phyloP scores from a whole-genome alignment of 2,797 vertebrate species.

The Austrolebias charrua region DNA sequence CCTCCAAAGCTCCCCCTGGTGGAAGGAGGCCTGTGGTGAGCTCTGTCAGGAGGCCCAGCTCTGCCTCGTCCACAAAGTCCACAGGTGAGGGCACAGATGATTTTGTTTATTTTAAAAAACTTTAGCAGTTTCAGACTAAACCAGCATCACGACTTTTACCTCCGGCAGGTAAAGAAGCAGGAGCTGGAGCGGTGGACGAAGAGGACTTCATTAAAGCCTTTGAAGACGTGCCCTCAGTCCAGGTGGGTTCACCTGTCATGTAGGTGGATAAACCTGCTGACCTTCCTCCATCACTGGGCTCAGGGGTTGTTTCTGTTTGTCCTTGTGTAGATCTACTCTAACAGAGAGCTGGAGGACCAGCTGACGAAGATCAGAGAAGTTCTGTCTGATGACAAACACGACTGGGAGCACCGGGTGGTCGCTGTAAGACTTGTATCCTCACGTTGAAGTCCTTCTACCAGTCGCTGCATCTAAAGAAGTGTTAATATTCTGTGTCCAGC shows the following conservation, averaged over 20 bases:
- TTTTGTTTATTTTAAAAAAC: too few species aligned
- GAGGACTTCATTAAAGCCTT: slow-evolving; percentile 97
- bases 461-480: background rate
- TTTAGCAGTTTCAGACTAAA: too few species aligned
- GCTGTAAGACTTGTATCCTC: slow-evolving; percentile 83
- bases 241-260: slow-evolving; percentile 63
- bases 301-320: too few species aligned
- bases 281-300: background rate
- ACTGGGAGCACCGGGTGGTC: slow-evolving; percentile 94
- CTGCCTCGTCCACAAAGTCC: slow-evolving; percentile 81
- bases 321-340: slow-evolving; percentile 89
- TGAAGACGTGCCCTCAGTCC: slow-evolving; percentile 90
- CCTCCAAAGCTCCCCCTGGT: slow-evolving; percentile 87
- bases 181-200: slow-evolving; percentile 93
- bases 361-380: slow-evolving; percentile 93
- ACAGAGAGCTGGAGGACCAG: slow-evolving; percentile 93
- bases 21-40: slow-evolving; percentile 83
- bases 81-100: slow-evolving; percentile 76
- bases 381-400: slow-evolving; percentile 95
- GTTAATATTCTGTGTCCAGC: slow-evolving; percentile 66
- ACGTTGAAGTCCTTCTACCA: too few species aligned
- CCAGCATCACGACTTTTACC: background rate
- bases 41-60: slow-evolving; percentile 85
- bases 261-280: background rate
- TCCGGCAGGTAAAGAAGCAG: slow-evolving; percentile 86